A percentile compares a stretch with the other conserved stretches of the same genome.
These are phyloP conservation scores for Andrena camellia DNA, from an alignment of 2,888 invertebrate genomes.

Conservation along the genomic window DNA sequence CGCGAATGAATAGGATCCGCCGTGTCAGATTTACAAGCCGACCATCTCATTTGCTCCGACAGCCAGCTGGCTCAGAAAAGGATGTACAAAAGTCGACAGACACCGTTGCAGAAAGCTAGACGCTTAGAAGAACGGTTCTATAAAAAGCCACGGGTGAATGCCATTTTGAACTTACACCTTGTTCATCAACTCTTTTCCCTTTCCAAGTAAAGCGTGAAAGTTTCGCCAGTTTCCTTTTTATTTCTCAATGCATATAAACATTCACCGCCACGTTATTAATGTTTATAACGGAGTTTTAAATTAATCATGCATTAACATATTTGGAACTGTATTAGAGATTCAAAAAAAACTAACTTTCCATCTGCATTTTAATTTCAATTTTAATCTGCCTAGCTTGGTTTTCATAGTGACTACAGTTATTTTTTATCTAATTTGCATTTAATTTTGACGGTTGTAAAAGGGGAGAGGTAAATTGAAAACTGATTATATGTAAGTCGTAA, in stretches of 20 bases:
- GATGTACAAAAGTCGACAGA: constrained; percentile 57
- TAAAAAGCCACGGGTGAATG: constrained; percentile 64
- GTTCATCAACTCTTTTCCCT: constrained; percentile 44
- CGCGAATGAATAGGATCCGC: constrained; percentile 65
- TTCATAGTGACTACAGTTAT: no score
- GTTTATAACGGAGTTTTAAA: background rate
- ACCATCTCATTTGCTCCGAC: constrained; percentile 64
- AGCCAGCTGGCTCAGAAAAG: constrained; percentile 48
- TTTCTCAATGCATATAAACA: background rate
- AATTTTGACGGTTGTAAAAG: no score
- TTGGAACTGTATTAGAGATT: background rate
- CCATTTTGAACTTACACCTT: constrained; percentile 64
- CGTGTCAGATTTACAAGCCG: constrained; percentile 58
- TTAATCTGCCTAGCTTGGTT: no score
- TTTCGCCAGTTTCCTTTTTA: constrained; percentile 16
- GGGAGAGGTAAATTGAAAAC: no score
- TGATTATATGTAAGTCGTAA: background rate
- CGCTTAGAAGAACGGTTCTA: constrained; percentile 62
- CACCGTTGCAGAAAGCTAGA: constrained; percentile 59
- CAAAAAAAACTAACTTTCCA: no score
- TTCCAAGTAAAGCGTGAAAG: background rate
- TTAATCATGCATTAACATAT: background rate
- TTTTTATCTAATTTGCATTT: no score
- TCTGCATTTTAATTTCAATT: no score
- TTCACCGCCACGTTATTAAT: background rate